Evolutionary conservation across 2,888 invertebrate species (phyloP).

Genomic region (Caenorhabditis drosophilae): DNA sequence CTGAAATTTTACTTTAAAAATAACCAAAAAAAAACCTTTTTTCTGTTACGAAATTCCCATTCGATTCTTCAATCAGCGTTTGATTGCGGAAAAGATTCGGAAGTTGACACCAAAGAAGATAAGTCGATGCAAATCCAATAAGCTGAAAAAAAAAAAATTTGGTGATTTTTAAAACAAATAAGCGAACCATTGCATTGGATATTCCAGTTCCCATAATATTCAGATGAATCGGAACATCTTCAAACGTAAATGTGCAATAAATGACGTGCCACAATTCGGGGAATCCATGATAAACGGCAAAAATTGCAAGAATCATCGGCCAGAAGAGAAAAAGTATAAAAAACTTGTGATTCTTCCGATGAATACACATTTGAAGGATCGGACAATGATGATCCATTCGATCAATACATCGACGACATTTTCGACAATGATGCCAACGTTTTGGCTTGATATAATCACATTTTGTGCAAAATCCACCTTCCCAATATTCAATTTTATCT

Average conservation of each 20-base stretch:
- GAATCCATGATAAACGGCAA: conserved; percentile 26
- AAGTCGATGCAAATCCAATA: conserved; percentile 25
- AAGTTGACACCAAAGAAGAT: conserved; percentile 32
- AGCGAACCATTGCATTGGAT: conserved; percentile 31
- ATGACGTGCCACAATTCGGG: conserved; percentile 20
- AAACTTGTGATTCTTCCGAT: conserved; percentile 44
- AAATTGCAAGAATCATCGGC: conserved; percentile 36
- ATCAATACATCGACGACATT: conserved; percentile 37
- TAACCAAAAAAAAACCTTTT: neutral
- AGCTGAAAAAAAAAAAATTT: conserved; percentile 15
- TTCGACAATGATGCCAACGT: conserved; percentile 46
- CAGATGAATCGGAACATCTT: conserved; percentile 6
- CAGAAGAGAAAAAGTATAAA: conserved; percentile 44
- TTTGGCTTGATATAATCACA: conserved; percentile 42
- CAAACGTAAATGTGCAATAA: neutral
- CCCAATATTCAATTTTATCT: neutral
- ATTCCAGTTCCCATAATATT: conserved; percentile 37
- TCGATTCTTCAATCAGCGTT: conserved; percentile 42
- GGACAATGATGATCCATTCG: conserved; percentile 57
- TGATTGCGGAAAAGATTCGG: conserved; percentile 34
- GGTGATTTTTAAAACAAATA: neutral
- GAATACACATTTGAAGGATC: conserved; percentile 47
- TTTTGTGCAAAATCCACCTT: conserved; percentile 20
- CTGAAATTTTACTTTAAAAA: conserved; percentile 8
- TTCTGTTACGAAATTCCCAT: neutral